Evolutionary conservation across 2,888 invertebrate genomes (phyloP), one percentile per base, ranked within the genome.

Genomic region (Malachius bipustulatus): DNA sequence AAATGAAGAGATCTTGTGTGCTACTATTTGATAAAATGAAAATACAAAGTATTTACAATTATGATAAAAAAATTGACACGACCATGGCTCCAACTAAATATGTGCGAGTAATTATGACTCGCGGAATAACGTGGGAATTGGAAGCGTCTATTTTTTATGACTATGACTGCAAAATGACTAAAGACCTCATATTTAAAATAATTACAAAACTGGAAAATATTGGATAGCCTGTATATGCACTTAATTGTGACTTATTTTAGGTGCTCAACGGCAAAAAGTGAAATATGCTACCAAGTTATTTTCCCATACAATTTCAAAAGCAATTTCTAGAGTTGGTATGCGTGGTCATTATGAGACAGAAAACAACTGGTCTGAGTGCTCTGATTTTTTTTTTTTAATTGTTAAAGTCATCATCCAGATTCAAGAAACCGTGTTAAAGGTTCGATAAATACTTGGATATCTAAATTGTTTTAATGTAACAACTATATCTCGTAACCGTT

Each of bases 261-360:
- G 47, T 16, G 43, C 41, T 24, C 30, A 37, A 39, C 12, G 41
- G 6, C 46, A 47, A 30, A 46, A 46, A 37, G 46, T 47, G 3
- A 46, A 43, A 38, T 37, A 30, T 30, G 44, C 49, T 4, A 41
- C 46, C 3, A 47, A 51, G 34, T 35, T 48, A 16, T 49, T 51
- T 44, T 48, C 50, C 4, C 44, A 52, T 32, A 43, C 45, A 16
- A 41, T 45, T 27, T 46, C 47, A 11, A 40, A 30, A 30, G 46
- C 47, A 8, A 26, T 49, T 14, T 37, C 33, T 3, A 31, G 47
- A 37, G 28, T 44, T 36, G 42, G 43, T 8, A 26, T 16, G 2
- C 30, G 41, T 9, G 45, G 45, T 11, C 11, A 36, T 11, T 36
- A 30, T 16, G 19, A 41, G 27, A 32, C 6, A 14, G 37, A 45